Percentiles rank a stretch among this genome's conserved stretches.
phyloP scores from a whole-genome alignment of 2,113 vertebrate genomes.

The Hemiprocne comata region DNA sequence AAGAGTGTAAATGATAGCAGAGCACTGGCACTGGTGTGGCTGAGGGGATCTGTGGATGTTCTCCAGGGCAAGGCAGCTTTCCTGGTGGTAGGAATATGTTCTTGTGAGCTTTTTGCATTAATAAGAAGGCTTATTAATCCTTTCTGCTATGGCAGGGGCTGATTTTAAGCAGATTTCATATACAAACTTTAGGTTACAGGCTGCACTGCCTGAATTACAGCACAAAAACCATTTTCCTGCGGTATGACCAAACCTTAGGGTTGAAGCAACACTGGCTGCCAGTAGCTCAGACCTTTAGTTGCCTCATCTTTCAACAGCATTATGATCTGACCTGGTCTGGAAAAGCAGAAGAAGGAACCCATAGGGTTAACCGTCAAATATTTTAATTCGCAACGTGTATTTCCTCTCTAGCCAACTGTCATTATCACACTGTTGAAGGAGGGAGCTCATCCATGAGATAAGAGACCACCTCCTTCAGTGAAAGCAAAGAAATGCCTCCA shows the following conservation, averaged over 20 bases:
- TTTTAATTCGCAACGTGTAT: not conserved
- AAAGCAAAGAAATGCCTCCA: not conserved
- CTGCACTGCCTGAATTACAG: not conserved
- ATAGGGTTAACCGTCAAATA: not conserved
- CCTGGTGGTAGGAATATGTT: accelerated
- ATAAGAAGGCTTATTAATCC: not conserved
- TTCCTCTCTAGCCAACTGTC: not conserved
- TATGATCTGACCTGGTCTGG: not conserved
- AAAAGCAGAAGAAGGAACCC: not conserved
- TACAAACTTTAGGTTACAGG: not conserved
- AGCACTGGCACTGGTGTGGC: accelerated
- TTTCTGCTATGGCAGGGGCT: not conserved
- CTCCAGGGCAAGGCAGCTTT: not conserved
- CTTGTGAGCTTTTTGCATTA: not conserved
- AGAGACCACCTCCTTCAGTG: not conserved
- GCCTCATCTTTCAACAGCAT: not conserved
- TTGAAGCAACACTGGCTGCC: not conserved
- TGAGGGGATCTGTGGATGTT: not conserved
- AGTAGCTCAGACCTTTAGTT: not conserved
- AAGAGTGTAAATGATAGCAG: not conserved
- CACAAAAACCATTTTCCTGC: not conserved
- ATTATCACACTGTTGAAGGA: not conserved
- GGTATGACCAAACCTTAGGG: not conserved
- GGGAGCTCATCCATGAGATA: too few species aligned
- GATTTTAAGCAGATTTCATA: not conserved